phyloP scores from a whole-genome alignment of 2,113 vertebrate genomes.

The Aspidoscelis tigris region DNA sequence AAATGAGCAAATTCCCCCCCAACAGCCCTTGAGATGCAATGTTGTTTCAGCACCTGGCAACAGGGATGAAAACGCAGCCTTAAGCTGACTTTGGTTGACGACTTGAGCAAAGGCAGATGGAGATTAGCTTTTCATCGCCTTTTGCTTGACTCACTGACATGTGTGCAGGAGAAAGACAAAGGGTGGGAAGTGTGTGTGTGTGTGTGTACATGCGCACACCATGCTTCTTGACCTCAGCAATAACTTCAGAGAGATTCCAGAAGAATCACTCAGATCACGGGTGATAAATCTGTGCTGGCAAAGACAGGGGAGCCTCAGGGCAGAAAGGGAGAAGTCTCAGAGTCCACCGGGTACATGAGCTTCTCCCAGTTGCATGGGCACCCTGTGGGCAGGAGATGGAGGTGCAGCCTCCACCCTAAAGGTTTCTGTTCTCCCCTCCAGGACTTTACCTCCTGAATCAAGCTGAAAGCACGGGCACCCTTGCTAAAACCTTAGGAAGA shows the following conservation, averaged over 20 bases:
- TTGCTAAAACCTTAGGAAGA: too few relatives aligned
- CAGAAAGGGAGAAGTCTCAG: background rate
- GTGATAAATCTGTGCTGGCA: slow-evolving; percentile 10
- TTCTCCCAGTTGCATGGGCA: too few relatives aligned
- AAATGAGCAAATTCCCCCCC: background rate
- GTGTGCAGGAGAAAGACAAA: background rate
- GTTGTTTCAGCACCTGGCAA: background rate
- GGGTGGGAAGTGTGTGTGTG: background rate
- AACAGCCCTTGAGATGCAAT: background rate
- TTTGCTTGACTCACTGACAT: slow-evolving; percentile 10
- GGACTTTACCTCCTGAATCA: background rate
- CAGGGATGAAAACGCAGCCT: slow-evolving; percentile 9
- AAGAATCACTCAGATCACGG: background rate
- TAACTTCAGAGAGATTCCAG: slow-evolving; percentile 2
- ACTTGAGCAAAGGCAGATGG: slow-evolving; percentile 5
- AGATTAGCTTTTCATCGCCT: slow-evolving; percentile 22
- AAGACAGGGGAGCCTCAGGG: background rate
- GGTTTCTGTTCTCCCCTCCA: background rate
- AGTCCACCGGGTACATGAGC: too few relatives aligned
- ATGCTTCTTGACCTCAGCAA: background rate
- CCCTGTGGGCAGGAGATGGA: too few relatives aligned
- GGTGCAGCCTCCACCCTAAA: background rate
- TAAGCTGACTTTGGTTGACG: slow-evolving; percentile 24
- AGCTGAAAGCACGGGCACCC: background rate
- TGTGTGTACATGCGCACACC: background rate